Percentiles rank a stretch among this genome's conserved stretches.
These are phyloP conservation scores for Belgica antarctica DNA, from an alignment of 2,888 invertebrate species.

Conservation along the genomic window DNA sequence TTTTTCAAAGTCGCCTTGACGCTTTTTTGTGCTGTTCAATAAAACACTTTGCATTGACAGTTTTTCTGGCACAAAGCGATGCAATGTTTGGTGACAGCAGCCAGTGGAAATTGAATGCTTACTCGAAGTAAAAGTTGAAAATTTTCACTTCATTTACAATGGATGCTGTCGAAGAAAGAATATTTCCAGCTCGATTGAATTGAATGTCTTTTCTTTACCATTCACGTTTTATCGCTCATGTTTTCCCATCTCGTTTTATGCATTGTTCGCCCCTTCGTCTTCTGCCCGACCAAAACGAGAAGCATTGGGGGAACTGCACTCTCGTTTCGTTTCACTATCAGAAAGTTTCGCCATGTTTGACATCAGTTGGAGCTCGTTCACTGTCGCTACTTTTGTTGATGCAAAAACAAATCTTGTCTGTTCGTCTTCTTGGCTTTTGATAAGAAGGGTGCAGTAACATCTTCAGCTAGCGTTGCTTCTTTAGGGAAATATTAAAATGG, in stretches of 20 bases:
- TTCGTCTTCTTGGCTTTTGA: too few relatives aligned
- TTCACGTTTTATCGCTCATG: conserved; percentile 30
- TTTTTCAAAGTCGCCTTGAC: conserved; percentile 1
- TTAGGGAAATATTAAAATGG: too few relatives aligned
- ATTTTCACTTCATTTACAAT: too few relatives aligned
- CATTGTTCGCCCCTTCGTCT: not conserved
- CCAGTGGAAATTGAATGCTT: too few relatives aligned
- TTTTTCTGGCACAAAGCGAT: not conserved
- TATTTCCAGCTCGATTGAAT: conserved; percentile 29
- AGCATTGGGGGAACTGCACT: conserved; percentile 8
- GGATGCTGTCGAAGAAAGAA: too few relatives aligned
- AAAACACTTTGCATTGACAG: not conserved
- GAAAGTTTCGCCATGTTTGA: conserved; percentile 5
- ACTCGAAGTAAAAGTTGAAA: too few relatives aligned
- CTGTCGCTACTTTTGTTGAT: not conserved
- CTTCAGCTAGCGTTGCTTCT: too few relatives aligned
- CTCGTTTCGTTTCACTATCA: conserved; percentile 4
- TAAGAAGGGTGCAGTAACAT: too few relatives aligned
- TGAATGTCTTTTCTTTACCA: conserved; percentile 20
- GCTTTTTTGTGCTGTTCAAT: not conserved
- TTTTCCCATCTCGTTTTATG: not conserved
- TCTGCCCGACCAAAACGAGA: not conserved
- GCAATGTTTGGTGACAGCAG: too few relatives aligned
- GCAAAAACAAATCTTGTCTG: not conserved
- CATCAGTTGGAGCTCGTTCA: conserved; percentile 21